Percentiles rank a stretch among this genome's conserved stretches.
phyloP scores from a whole-genome alignment of 2,797 vertebrate species.

The Pyrocephalus nanus region DNA sequence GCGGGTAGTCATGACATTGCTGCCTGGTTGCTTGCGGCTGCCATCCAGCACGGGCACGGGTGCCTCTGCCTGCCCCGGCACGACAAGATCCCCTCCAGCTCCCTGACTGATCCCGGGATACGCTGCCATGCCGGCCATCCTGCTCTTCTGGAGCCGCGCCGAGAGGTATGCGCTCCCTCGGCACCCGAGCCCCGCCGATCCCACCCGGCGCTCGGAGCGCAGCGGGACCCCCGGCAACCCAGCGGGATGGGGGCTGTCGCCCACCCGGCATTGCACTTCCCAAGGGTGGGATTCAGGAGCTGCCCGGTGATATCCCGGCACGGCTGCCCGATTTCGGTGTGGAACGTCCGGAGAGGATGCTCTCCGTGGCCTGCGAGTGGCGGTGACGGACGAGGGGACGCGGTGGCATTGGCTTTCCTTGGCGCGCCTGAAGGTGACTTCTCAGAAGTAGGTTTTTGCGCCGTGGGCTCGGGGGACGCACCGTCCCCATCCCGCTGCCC shows the following conservation, averaged over 20 bases:
- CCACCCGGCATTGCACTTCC: neutral
- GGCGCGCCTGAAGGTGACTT: conserved; percentile 48
- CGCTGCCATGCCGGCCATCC: conserved; percentile 59
- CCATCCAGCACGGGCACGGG: conserved; percentile 42
- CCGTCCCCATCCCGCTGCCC: neutral
- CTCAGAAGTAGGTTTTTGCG: conserved; percentile 46
- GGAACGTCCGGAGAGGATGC: neutral
- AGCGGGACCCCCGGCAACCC: neutral
- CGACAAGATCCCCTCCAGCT: neutral
- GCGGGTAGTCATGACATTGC: conserved; percentile 60
- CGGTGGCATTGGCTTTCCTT: neutral
- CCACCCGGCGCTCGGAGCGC: neutral
- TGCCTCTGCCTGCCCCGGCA: conserved; percentile 15
- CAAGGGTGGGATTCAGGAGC: neutral
- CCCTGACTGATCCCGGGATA: neutral
- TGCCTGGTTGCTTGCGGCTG: conserved; percentile 43
- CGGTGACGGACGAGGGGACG: neutral
- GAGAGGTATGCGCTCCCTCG: conserved; percentile 61
- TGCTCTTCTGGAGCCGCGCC: conserved; percentile 71
- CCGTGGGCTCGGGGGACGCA: neutral
- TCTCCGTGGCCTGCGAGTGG: neutral
- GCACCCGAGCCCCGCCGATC: conserved; percentile 13
- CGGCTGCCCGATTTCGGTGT: neutral
- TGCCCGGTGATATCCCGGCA: neutral
- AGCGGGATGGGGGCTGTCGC: no score